Percentiles rank a stretch among this genome's conserved stretches.
Conservation (phyloP, 2,888 invertebrate genomes). For the Philonicus albiceps region DNA sequence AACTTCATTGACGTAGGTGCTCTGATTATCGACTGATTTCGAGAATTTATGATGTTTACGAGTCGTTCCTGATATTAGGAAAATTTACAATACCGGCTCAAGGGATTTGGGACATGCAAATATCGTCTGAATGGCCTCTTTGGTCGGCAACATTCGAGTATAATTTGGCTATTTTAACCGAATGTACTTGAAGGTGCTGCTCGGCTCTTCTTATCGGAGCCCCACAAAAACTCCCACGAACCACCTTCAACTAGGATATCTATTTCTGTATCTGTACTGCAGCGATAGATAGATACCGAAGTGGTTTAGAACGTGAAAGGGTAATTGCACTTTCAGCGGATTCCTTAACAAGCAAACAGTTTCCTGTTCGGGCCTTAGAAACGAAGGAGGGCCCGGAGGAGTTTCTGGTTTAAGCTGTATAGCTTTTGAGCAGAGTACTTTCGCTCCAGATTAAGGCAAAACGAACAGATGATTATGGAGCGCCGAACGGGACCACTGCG, state of each 20-base stretch:
- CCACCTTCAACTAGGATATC: not conserved
- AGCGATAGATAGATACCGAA: not conserved
- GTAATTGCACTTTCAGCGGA: constrained; percentile 2
- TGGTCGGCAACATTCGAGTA: not conserved
- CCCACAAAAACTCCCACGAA: not conserved
- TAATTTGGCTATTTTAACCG: not conserved
- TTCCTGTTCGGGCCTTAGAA: not conserved
- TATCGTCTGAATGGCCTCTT: not conserved
- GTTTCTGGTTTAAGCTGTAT: not conserved
- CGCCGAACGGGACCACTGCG: not conserved
- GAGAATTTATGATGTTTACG: not conserved
- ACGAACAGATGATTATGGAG: not conserved
- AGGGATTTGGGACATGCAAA: not conserved
- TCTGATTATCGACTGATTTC: not conserved
- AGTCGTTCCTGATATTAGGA: not conserved
- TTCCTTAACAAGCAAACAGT: constrained; percentile 7
- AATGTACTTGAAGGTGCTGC: not conserved
- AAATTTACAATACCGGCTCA: not conserved
- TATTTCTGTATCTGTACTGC: not conserved
- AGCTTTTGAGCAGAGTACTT: not conserved
- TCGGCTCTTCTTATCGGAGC: not conserved
- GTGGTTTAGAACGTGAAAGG: not conserved
- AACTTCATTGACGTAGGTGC: not conserved
- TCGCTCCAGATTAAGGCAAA: constrained; percentile 10
- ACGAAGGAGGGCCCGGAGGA: not conserved